Conservation (phyloP, 1,140 invertebrate species). For the Drosophila bocqueti region DNA sequence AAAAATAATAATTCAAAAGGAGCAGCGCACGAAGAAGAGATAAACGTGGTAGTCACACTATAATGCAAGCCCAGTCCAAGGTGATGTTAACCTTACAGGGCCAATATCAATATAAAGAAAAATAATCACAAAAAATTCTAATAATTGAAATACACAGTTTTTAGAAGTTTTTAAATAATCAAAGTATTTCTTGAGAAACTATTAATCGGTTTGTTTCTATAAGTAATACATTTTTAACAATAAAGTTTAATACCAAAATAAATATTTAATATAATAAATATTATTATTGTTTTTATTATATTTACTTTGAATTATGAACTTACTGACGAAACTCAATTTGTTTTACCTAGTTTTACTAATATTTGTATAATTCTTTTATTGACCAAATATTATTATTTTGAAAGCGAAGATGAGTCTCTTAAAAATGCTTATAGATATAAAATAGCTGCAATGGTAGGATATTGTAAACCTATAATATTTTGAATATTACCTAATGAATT, state of each 20-base stretch:
- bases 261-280: too few relatives aligned
- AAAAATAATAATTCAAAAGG: conserved; percentile 63
- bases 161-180: too few relatives aligned
- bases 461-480: neutral
- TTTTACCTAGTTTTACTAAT: neutral
- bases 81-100: neutral
- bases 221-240: too few relatives aligned
- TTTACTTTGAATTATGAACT: neutral
- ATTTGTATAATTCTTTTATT: neutral
- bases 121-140: too few relatives aligned
- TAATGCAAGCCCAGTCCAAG: neutral
- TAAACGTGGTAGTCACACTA: neutral
- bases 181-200: too few relatives aligned
- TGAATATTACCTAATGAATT: neutral
- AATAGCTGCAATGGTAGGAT: too few relatives aligned
- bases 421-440: neutral
- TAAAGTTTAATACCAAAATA: neutral
- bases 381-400: neutral
- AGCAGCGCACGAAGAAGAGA: neutral
- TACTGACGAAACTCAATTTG: neutral
- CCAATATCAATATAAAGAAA: neutral
- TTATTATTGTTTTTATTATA: too few relatives aligned
- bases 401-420: neutral
- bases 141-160: too few relatives aligned
- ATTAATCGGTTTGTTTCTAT: too few relatives aligned